These are phyloP conservation scores for Coecobrya sp. DNA, from an alignment of 2,888 invertebrate genomes.

Conservation along the genomic window DNA sequence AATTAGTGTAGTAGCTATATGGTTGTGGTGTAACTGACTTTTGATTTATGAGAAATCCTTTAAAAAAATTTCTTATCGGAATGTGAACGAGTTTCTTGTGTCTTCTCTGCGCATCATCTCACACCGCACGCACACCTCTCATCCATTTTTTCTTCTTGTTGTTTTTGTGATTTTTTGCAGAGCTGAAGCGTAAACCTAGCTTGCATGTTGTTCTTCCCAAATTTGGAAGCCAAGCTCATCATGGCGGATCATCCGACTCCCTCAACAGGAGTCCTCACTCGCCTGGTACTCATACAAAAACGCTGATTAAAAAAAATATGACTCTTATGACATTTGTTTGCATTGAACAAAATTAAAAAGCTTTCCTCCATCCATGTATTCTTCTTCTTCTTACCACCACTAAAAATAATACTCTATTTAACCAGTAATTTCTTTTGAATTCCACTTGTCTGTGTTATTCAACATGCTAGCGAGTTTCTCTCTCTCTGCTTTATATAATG, in stretches of 20 bases:
- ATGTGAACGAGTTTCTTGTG: not conserved
- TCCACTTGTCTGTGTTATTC: not conserved
- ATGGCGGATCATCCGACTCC: constrained; percentile 89
- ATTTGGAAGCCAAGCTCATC: constrained; percentile 87
- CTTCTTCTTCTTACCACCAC: too few species aligned
- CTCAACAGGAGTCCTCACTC: constrained; percentile 89
- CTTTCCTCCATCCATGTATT: not conserved
- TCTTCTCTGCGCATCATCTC: not conserved
- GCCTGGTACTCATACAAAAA: constrained; percentile 46
- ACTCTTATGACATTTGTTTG: too few species aligned
- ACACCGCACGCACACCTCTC: constrained; percentile 3
- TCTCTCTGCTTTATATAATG: not conserved
- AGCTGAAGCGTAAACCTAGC: constrained; percentile 88
- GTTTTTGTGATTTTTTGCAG: constrained; percentile 86
- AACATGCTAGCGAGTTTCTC: not conserved
- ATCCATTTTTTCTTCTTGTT: constrained; percentile 47
- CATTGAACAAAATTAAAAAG: not conserved
- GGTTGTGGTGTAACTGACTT: too few species aligned
- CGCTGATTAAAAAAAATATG: too few species aligned
- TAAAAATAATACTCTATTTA: too few species aligned
- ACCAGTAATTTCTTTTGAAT: too few species aligned
- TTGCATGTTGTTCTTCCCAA: constrained; percentile 89
- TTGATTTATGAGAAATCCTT: not conserved
- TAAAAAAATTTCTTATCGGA: too few species aligned
- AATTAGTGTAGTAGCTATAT: too few species aligned